Conservation (phyloP, 2,888 invertebrate species). For the Cepaea hortensis region DNA sequence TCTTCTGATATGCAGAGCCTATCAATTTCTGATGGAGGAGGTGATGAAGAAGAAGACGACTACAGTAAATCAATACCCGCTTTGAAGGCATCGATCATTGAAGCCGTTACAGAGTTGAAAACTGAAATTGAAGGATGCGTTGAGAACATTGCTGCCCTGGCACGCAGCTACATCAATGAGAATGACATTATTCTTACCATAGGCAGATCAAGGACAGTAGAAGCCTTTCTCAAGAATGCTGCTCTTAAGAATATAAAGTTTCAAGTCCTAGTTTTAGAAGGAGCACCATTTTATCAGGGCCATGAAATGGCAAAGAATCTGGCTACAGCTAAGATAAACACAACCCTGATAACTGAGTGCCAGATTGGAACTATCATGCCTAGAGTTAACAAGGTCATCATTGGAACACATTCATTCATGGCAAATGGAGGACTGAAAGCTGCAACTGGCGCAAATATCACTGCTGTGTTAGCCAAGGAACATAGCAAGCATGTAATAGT, state of each 20-base stretch:
- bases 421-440: conserved; percentile 88
- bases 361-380: conserved; percentile 95
- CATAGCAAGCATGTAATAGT: conserved; percentile 81
- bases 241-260: conserved; percentile 84
- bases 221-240: conserved; percentile 89
- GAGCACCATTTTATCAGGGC: conserved; percentile 83
- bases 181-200: conserved; percentile 93
- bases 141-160: conserved; percentile 89
- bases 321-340: conserved; percentile 84
- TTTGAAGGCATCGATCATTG: conserved; percentile 81
- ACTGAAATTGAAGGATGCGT: conserved; percentile 88
- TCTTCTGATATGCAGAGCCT: conserved; percentile 78
- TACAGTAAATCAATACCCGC: conserved; percentile 69
- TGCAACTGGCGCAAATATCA: conserved; percentile 85
- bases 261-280: conserved; percentile 91
- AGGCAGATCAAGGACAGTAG: conserved; percentile 82
- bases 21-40: conserved; percentile 79
- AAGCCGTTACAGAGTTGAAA: conserved; percentile 87
- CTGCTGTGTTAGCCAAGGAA: conserved; percentile 85
- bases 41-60: conserved; percentile 79
- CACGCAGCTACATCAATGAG: conserved; percentile 91
- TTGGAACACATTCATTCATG: conserved; percentile 91
- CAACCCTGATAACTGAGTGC: conserved; percentile 90
- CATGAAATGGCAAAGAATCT: conserved; percentile 89
- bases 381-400: conserved; percentile 92